Evolutionary conservation across 1,140 invertebrate species (phyloP).

Genomic region (Penaeus vannamei): DNA sequence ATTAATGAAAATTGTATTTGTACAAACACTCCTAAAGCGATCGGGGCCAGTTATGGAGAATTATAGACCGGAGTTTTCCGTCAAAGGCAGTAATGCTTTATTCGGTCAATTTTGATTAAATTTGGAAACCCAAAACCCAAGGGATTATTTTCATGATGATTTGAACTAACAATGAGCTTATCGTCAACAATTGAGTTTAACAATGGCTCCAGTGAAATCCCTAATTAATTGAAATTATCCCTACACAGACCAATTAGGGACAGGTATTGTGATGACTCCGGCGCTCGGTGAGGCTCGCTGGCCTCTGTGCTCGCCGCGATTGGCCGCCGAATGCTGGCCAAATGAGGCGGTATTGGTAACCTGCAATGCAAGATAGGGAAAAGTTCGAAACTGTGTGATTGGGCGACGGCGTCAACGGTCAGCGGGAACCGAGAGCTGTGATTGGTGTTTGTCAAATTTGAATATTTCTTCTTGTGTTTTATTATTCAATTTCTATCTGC

Average conservation of each 20-base stretch:
- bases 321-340: too few species aligned
- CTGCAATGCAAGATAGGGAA: too few species aligned
- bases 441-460: background rate
- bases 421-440: background rate
- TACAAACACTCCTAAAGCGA: too few species aligned
- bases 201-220: slow-evolving; percentile 50
- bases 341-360: too few species aligned
- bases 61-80: too few species aligned
- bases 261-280: slow-evolving; percentile 44
- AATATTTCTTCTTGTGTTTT: background rate
- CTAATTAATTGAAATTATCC: slow-evolving; percentile 64
- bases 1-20: too few species aligned
- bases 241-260: slow-evolving; percentile 54
- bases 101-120: too few species aligned
- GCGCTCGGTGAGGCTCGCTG: background rate
- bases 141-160: slow-evolving; percentile 40
- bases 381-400: slow-evolving; percentile 36
- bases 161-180: slow-evolving; percentile 48
- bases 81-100: too few species aligned
- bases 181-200: slow-evolving; percentile 21
- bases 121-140: too few species aligned
- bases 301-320: too few species aligned
- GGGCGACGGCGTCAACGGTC: slow-evolving; percentile 31
- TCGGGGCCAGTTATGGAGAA: too few species aligned
- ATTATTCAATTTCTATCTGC: slow-evolving; percentile 17